Base-by-base conservation (phyloP, 2,888 invertebrate species). In the Nomada ferruginata region DNA sequence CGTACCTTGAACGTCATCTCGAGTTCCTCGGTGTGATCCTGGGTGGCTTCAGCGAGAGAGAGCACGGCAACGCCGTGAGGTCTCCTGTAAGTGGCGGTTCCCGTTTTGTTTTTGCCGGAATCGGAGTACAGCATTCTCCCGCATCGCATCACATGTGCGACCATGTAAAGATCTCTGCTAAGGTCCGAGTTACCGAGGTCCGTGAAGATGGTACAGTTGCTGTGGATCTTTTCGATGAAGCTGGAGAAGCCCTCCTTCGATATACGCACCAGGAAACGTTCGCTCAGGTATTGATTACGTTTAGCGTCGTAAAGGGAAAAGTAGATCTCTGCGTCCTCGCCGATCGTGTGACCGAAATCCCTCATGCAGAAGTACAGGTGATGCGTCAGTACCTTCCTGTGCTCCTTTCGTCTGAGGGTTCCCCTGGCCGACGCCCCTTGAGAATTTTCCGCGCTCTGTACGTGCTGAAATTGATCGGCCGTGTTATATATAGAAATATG, bases 171-270 rank as follows among this genome's bases (percentile, higher is more conserved):
- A 90, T 98, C 98, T 80, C 97, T 96, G 75, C 96, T 96, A 72
- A 98, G 95, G 93, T 98, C 98, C 59, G 97, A 96, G 86, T 96
- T 96, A 69, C 98, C 98, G 90, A 98, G 95, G 87, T 95, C 96
- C 26, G 98, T 97, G 93, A 98, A 98, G 77, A 98, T 96, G 29
- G 98, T 98, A 92, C 97, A 97, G 93, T 97, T 97, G 90, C 97
- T 97, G 93, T 97, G 97, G 89, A 98, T 94, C 91, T 97, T 97
- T 91, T 98, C 98, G 83, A 97, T 96, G 93, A 98, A 97, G 94
- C 97, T 97, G 20, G 98, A 97, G 94, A 98, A 97, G 18, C 98
- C 98, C 91, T 98, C 97, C 93, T 97, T 97, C 85, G 97, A 97
- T 94, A 98, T 97, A 93, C 96, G 96, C 89, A 98, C 97, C 91